These are phyloP conservation scores for Pseudocheirus occidentalis DNA, from an alignment of 2,797 vertebrate species.

Conservation along the genomic window DNA sequence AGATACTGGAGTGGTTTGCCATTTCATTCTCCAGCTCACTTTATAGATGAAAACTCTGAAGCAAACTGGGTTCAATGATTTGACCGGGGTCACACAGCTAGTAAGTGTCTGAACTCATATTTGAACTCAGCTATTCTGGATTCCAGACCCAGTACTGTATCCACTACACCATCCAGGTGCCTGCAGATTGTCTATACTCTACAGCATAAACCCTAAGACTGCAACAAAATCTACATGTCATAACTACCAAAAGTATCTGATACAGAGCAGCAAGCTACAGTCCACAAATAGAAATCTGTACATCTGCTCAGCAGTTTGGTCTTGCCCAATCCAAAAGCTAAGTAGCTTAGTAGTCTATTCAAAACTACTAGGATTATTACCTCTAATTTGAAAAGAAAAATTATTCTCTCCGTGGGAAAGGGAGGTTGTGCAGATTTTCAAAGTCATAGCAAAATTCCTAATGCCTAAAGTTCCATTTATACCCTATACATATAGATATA, in stretches of 20 bases:
- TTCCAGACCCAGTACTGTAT: background rate
- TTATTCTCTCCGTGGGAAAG: background rate
- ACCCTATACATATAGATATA: background rate
- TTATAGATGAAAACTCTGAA: background rate
- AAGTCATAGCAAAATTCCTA: background rate
- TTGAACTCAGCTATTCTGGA: background rate
- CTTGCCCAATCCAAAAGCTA: background rate
- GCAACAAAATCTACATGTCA: background rate
- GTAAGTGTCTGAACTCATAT: background rate
- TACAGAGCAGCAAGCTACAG: too few species aligned
- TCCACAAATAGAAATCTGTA: background rate
- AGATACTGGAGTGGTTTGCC: background rate
- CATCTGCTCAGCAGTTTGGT: background rate
- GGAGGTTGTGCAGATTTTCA: background rate
- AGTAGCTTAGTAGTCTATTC: background rate
- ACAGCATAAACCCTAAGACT: background rate
- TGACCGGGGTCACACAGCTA: background rate
- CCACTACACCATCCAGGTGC: background rate
- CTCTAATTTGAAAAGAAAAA: background rate
- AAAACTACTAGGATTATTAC: background rate
- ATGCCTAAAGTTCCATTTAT: background rate
- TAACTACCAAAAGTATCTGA: background rate
- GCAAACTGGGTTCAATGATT: background rate
- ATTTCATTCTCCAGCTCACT: background rate
- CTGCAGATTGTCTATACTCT: background rate